Evolutionary conservation across 1,140 invertebrate species (phyloP).

Genomic region (Branchinecta lynchi): DNA sequence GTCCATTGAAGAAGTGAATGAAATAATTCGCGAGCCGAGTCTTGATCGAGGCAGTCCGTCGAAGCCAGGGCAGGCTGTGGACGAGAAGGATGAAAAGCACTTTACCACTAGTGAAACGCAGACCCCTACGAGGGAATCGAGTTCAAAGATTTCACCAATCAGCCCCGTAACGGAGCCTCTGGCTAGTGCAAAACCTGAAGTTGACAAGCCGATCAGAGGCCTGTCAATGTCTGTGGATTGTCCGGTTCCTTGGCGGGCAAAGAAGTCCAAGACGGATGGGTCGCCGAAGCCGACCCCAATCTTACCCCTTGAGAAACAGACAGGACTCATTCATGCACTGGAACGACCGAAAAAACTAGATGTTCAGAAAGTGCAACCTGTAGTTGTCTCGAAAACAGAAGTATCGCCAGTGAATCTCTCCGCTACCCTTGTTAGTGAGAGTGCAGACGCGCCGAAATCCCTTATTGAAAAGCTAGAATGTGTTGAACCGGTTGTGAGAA

Average conservation of each 20-base stretch:
- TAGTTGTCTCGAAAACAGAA: background rate
- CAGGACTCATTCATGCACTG: background rate
- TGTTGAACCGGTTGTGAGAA: no score
- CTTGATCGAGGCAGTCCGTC: background rate
- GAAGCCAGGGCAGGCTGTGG: background rate
- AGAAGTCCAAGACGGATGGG: background rate
- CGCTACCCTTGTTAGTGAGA: background rate
- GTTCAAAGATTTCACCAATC: background rate
- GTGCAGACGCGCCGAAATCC: background rate
- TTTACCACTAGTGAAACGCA: background rate
- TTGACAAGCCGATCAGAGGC: background rate
- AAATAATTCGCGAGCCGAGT: conserved; percentile 33
- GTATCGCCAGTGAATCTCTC: background rate
- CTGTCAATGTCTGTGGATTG: background rate
- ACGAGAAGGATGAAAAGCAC: background rate
- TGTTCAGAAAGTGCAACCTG: background rate
- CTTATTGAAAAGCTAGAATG: background rate
- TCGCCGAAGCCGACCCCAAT: background rate
- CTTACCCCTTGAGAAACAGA: background rate
- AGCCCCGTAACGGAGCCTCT: background rate
- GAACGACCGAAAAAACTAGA: background rate
- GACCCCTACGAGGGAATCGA: background rate
- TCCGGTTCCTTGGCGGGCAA: background rate
- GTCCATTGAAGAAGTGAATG: conserved; percentile 55
- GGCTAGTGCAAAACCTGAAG: background rate